A percentile compares a stretch with the other conserved stretches of the same genome.
Evolutionary conservation across 2,797 vertebrate species (phyloP).

Genomic region (Ceryle rudis): DNA sequence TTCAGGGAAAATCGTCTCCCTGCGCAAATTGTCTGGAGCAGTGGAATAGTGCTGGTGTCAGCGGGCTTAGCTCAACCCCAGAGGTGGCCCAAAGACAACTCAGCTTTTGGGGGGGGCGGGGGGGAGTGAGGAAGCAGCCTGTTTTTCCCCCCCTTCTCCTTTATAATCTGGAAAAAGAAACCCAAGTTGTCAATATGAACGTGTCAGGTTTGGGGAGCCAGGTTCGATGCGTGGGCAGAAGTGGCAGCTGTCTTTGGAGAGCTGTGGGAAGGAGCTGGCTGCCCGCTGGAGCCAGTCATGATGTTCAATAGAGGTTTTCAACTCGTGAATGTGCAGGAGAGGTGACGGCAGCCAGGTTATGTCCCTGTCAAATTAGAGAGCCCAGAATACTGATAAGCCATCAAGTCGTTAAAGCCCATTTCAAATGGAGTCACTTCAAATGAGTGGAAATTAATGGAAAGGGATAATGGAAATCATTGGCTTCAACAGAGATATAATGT

Average conservation of each 20-base stretch:
- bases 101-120: not conserved
- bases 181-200: not conserved
- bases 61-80: not conserved
- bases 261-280: not conserved
- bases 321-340: not conserved
- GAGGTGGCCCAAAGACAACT: not conserved
- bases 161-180: not conserved
- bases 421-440: constrained; percentile 23
- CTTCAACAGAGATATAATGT: constrained; percentile 30
- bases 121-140: too few species aligned
- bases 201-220: not conserved
- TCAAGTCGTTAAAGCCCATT: not conserved
- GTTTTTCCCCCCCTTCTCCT: fast-evolving
- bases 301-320: not conserved
- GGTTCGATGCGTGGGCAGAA: not conserved
- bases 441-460: constrained; percentile 45
- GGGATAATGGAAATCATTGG: constrained; percentile 42
- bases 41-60: not conserved
- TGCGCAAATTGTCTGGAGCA: fast-evolving
- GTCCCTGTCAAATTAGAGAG: constrained; percentile 8
- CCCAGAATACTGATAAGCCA: not conserved
- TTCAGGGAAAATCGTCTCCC: not conserved
- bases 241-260: not conserved
- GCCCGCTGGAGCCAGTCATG: not conserved
- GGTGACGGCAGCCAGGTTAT: not conserved